A percentile compares a stretch with the other conserved stretches of the same genome.
Conservation (phyloP, 1,140 invertebrate genomes). For the Habropoda laboriosa region DNA sequence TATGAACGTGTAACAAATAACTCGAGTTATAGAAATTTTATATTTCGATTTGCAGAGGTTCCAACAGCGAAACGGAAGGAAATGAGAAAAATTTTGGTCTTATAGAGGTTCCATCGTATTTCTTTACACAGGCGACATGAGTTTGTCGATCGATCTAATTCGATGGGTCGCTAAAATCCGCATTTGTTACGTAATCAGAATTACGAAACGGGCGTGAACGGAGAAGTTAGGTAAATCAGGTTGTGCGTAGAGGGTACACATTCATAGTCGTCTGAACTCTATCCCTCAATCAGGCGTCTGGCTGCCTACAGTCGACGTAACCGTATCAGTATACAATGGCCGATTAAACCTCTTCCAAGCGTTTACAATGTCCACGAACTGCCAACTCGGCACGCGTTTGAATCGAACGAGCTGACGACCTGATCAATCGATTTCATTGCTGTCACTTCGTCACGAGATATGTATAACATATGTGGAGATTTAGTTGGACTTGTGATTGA, state of each 20-base stretch:
- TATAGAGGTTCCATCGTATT: no score
- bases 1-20: no score
- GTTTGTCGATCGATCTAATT: not conserved
- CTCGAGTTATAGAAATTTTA: no score
- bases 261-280: conserved; percentile 38
- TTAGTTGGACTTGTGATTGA: no score
- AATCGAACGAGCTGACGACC: conserved; percentile 66
- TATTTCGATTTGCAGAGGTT: no score
- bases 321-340: conserved; percentile 67
- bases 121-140: no score
- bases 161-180: conserved; percentile 31
- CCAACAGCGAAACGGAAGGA: no score
- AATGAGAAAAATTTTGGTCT: no score
- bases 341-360: conserved; percentile 77
- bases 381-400: conserved; percentile 62
- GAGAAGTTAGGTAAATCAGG: conserved; percentile 45
- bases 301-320: conserved; percentile 20
- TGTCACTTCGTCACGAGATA: conserved; percentile 17
- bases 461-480: no score
- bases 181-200: conserved; percentile 41
- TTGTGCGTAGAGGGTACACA: conserved; percentile 29
- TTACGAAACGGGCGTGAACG: conserved; percentile 22
- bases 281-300: conserved; percentile 28
- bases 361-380: conserved; percentile 71
- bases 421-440: conserved; percentile 17